phyloP scores from a whole-genome alignment of 2,113 vertebrate species.

The Callaeas wilsoni region DNA sequence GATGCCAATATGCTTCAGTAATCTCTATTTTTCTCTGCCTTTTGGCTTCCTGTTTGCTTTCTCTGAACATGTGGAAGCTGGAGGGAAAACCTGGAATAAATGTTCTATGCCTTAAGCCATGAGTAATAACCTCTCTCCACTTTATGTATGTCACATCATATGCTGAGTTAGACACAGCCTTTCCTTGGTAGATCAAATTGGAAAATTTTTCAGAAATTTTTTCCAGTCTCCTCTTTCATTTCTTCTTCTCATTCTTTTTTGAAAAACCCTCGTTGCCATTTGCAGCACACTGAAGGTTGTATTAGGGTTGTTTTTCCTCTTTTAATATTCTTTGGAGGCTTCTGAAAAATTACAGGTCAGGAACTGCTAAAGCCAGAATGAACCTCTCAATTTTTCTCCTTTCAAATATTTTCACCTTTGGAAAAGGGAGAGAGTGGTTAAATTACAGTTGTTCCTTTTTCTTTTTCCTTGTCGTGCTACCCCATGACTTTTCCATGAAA shows the following conservation, averaged over 20 bases:
- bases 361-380: background rate
- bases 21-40: background rate
- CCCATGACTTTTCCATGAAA: conserved; percentile 5
- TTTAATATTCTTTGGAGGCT: background rate
- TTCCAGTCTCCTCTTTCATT: background rate
- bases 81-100: background rate
- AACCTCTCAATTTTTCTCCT: conserved; percentile 5
- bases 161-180: background rate
- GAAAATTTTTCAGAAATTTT: background rate
- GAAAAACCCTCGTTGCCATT: background rate
- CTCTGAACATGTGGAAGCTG: background rate
- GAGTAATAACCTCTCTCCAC: background rate
- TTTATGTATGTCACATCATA: background rate
- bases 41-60: background rate
- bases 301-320: background rate
- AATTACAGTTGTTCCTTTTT: conserved; percentile 28
- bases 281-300: background rate
- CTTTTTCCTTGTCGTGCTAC: conserved; percentile 15
- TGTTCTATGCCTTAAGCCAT: background rate
- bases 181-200: background rate
- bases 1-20: background rate
- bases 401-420: conserved; percentile 7
- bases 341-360: background rate
- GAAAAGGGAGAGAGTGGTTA: conserved; percentile 9
- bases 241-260: background rate